Evolutionary conservation across 2,888 invertebrate genomes (phyloP).

Genomic region (Harpagoxenus sublaevis): DNA sequence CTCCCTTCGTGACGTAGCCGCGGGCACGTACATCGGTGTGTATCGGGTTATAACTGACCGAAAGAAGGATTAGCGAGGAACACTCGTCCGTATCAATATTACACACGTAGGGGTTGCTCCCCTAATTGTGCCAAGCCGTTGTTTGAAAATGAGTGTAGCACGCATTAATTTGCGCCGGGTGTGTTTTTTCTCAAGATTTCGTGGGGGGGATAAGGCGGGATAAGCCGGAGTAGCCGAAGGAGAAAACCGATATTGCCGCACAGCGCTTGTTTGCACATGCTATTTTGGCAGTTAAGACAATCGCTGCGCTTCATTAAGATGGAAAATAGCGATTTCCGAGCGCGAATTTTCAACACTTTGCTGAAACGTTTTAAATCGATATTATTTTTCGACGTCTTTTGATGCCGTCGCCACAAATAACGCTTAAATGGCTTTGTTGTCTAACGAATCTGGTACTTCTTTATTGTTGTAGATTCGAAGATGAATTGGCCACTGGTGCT

Average conservation of each 20-base stretch:
- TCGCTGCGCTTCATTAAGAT: conserved; percentile 40
- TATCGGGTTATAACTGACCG: conserved; percentile 53
- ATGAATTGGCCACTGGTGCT: conserved; percentile 84
- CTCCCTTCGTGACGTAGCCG: conserved; percentile 48
- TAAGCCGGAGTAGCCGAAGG: conserved; percentile 47
- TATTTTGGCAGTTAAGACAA: conserved; percentile 33
- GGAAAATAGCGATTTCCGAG: background rate
- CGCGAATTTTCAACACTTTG: background rate
- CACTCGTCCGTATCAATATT: conserved; percentile 19
- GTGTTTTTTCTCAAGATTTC: conserved; percentile 65
- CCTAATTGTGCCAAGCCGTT: conserved; percentile 55
- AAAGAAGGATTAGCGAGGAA: conserved; percentile 57
- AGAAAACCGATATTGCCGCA: conserved; percentile 53
- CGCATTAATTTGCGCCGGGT: conserved; percentile 66
- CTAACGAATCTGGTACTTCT: conserved; percentile 10
- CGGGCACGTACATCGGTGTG: conserved; percentile 58
- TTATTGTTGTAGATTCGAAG: conserved; percentile 75
- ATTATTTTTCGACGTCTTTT: background rate
- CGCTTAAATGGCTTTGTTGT: conserved; percentile 9
- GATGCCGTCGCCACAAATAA: background rate
- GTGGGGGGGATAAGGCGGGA: conserved; percentile 39
- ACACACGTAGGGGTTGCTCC: conserved; percentile 5
- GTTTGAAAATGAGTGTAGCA: conserved; percentile 58
- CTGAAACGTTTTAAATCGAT: background rate
- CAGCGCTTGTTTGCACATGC: conserved; percentile 45